These are phyloP conservation scores for Drosophila tropicalis DNA, from an alignment of 1,140 invertebrate genomes.

Conservation along the genomic window DNA sequence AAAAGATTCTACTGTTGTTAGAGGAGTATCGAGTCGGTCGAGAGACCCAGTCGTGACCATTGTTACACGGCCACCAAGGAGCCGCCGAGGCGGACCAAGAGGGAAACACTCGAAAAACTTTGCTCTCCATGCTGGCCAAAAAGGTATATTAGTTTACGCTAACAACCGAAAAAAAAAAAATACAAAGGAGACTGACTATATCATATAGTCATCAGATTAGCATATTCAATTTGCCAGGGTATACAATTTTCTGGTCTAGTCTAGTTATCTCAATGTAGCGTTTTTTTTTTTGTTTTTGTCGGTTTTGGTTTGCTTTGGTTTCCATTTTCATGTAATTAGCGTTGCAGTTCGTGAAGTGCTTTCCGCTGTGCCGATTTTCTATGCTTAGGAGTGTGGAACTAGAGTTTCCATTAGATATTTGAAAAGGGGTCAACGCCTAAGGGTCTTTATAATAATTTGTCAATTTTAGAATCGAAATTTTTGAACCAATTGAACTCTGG, in stretches of 20 bases:
- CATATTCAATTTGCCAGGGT: constrained; percentile 24
- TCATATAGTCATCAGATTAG: constrained; percentile 10
- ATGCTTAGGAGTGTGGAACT: constrained; percentile 34
- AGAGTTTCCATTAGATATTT: constrained; percentile 28
- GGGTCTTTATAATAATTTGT: constrained; percentile 24
- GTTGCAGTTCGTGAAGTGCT: constrained; percentile 75
- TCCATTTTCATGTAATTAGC: constrained; percentile 76
- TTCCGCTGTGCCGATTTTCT: constrained; percentile 53
- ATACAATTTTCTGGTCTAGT: not conserved
- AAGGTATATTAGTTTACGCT: constrained; percentile 2
- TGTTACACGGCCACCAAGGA: constrained; percentile 47
- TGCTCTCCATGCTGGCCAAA: not conserved
- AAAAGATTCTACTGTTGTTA: constrained; percentile 10
- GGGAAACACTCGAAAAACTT: constrained; percentile 29
- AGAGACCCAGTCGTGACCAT: constrained; percentile 69
- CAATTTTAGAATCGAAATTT: not conserved
- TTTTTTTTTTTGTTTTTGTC: constrained; percentile 16
- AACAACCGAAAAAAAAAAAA: constrained; percentile 5
- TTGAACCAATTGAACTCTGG: constrained; percentile 3
- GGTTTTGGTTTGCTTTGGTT: constrained; percentile 43
- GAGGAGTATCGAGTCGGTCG: constrained; percentile 16
- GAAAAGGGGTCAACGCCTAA: constrained; percentile 34
- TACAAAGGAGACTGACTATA: constrained; percentile 28
- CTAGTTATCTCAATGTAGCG: not conserved
- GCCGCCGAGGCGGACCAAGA: constrained; percentile 14